Percentiles rank a stretch among this genome's conserved stretches.
These are phyloP conservation scores for Melieria crassipennis DNA, from an alignment of 2,888 invertebrate genomes.

Conservation along the genomic window DNA sequence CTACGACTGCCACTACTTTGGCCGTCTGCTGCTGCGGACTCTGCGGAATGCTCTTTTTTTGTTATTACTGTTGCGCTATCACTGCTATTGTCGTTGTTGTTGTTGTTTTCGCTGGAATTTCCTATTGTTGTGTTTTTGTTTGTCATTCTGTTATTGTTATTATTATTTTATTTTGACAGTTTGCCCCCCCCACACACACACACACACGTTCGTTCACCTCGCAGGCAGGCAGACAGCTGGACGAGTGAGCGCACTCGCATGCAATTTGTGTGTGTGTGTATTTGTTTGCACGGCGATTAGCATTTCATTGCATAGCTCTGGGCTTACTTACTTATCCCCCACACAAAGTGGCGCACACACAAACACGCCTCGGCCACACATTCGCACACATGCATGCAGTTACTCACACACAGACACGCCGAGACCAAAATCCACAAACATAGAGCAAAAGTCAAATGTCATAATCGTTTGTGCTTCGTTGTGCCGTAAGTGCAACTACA, in stretches of 20 bases:
- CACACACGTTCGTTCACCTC: not conserved
- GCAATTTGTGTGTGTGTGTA: not conserved
- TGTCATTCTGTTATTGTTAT: slow-evolving; percentile 10
- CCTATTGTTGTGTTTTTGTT: slow-evolving; percentile 7
- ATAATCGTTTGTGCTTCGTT: slow-evolving; percentile 20
- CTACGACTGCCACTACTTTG: not conserved
- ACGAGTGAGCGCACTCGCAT: not conserved
- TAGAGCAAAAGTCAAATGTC: slow-evolving; percentile 21
- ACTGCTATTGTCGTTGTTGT: not conserved
- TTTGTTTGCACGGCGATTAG: slow-evolving; percentile 2
- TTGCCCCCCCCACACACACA: not conserved
- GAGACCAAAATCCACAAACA: not conserved
- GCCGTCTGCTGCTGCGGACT: not conserved
- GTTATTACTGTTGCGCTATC: not conserved
- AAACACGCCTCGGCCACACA: not conserved
- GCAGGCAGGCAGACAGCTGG: not conserved
- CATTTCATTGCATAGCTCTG: slow-evolving; percentile 20
- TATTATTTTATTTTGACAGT: slow-evolving; percentile 23
- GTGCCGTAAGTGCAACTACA: too few species aligned
- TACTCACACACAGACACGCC: not conserved
- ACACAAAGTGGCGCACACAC: slow-evolving; percentile 14
- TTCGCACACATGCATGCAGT: not conserved
- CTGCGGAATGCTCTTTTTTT: not conserved
- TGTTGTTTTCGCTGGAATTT: not conserved
- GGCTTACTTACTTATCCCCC: slow-evolving; percentile 15